Percentiles rank a stretch among this genome's conserved stretches.
phyloP scores from a whole-genome alignment of 2,888 invertebrate genomes.

The Dione juno region DNA sequence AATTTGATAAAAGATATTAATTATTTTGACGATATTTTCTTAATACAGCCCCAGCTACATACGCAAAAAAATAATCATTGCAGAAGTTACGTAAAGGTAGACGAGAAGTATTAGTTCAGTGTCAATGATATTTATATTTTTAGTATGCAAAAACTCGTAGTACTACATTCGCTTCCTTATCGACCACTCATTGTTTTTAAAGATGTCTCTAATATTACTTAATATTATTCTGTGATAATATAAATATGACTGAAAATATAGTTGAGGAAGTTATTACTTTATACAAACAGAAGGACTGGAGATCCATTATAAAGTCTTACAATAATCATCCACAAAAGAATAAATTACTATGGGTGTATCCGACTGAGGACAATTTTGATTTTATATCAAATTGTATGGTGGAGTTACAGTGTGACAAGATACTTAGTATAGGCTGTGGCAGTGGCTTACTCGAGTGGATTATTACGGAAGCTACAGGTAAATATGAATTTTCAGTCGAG shows the following conservation, averaged over 20 bases:
- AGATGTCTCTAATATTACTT: not conserved
- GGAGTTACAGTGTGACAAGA: conserved; percentile 69
- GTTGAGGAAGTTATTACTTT: conserved; percentile 66
- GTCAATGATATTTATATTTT: conserved; percentile 44
- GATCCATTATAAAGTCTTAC: conserved; percentile 70
- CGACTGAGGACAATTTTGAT: conserved; percentile 85
- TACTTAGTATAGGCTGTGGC: conserved; percentile 91
- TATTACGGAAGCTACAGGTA: conserved; percentile 86
- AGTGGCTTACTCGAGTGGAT: conserved; percentile 93
- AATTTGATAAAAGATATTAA: not conserved
- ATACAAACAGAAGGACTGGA: conserved; percentile 76
- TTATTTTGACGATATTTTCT: not conserved
- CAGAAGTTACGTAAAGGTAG: conserved; percentile 45
- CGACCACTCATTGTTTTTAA: not conserved
- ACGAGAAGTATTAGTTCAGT: conserved; percentile 39
- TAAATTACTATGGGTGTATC: conserved; percentile 89
- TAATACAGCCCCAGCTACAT: conserved; percentile 37
- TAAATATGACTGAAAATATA: conserved; percentile 65
- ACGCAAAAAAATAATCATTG: conserved; percentile 40
- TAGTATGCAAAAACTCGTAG: conserved; percentile 10
- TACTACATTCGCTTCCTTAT: not conserved
- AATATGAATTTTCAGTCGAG: conserved; percentile 56
- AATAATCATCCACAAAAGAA: conserved; percentile 79
- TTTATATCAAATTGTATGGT: conserved; percentile 80
- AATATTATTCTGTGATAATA: not conserved